A percentile compares a stretch with the other conserved stretches of the same genome.
Evolutionary conservation across 2,888 invertebrate genomes (phyloP).

Genomic region (Galerucella pusilla): DNA sequence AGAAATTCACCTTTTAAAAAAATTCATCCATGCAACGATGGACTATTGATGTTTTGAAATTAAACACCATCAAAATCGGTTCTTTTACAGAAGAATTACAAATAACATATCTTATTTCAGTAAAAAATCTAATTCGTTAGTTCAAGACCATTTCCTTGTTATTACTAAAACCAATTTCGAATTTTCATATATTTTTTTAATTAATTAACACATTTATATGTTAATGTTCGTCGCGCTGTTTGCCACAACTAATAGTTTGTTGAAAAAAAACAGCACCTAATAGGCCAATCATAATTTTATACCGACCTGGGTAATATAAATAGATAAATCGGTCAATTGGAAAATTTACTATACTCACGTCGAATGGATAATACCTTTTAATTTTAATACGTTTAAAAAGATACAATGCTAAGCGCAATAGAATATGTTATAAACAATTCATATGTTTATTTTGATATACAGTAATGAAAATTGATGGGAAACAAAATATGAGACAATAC

Average conservation of each 20-base stretch:
- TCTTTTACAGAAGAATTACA: too few relatives aligned
- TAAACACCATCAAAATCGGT: too few relatives aligned
- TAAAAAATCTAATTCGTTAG: constrained; percentile 9
- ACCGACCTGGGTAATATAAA: constrained; percentile 2
- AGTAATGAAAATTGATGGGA: too few relatives aligned
- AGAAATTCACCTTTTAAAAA: too few relatives aligned
- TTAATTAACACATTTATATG: constrained; percentile 31
- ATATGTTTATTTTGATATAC: not conserved
- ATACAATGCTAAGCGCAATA: not conserved
- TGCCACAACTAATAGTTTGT: constrained; percentile 27
- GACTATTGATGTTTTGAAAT: too few relatives aligned
- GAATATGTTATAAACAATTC: not conserved
- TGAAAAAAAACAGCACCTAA: constrained; percentile 22
- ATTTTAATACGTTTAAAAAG: not conserved
- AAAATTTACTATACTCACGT: not conserved
- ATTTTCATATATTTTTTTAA: constrained; percentile 36
- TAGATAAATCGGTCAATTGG: not conserved
- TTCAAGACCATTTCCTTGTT: constrained; percentile 36
- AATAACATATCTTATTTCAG: not conserved
- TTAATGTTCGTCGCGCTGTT: constrained; percentile 17
- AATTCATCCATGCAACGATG: too few relatives aligned
- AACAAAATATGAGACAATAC: too few relatives aligned
- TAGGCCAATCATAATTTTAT: constrained; percentile 24
- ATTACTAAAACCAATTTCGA: constrained; percentile 40
- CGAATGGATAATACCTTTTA: not conserved